Percentiles rank a stretch among this genome's conserved stretches.
phyloP scores from a whole-genome alignment of 1,140 invertebrate genomes.

The Nomia melanderi region DNA sequence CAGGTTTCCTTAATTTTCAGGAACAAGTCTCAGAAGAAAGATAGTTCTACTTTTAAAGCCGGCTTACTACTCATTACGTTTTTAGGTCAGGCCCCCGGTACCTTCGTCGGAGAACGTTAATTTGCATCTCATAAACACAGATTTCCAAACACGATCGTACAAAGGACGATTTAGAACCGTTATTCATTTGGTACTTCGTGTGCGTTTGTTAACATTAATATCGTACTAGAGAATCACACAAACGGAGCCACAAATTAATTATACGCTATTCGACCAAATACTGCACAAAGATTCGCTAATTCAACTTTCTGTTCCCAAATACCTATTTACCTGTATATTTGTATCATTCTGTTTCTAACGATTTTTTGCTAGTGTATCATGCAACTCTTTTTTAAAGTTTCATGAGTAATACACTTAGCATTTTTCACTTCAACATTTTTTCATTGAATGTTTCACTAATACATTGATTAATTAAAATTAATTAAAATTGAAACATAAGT shows the following conservation, averaged over 20 bases:
- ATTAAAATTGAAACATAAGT: too few relatives aligned
- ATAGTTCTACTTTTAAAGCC: conserved; percentile 34
- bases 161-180: conserved; percentile 12
- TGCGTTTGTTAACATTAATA: conserved; percentile 7
- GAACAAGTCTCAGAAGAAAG: conserved; percentile 30
- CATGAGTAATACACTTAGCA: too few relatives aligned
- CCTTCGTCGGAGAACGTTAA: conserved; percentile 20
- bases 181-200: conserved; percentile 6
- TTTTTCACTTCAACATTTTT: too few relatives aligned
- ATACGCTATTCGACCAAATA: too few relatives aligned
- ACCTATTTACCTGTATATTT: background rate
- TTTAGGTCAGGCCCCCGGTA: conserved; percentile 23
- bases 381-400: too few relatives aligned
- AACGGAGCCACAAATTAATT: too few relatives aligned
- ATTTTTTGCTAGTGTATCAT: background rate
- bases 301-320: too few relatives aligned
- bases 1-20: conserved; percentile 17
- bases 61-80: conserved; percentile 43
- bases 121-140: conserved; percentile 40
- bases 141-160: conserved; percentile 19
- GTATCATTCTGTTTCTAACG: background rate
- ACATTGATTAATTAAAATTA: too few relatives aligned
- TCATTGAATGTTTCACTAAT: too few relatives aligned
- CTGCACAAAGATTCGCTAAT: background rate
- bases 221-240: background rate